phyloP scores from a whole-genome alignment of 92 coral and sea anemone species.

The Bergia puertoricense region DNA sequence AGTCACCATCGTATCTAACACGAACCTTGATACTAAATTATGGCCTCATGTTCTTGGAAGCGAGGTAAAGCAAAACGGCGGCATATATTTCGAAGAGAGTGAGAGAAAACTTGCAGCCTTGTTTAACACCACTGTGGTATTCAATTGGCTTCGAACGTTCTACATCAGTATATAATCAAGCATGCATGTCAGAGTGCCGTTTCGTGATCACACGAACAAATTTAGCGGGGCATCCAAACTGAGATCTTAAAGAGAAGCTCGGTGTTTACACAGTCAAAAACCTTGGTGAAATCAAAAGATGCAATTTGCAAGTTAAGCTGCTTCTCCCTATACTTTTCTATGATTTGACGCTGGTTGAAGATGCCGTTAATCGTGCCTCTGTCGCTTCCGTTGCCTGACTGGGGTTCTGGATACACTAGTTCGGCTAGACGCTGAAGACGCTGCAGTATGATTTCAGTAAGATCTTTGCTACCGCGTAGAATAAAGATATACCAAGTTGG shows the following conservation, averaged over 20 bases:
- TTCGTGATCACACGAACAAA: conserved; percentile 26
- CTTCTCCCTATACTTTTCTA: too few species aligned
- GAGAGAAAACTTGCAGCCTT: conserved; percentile 52
- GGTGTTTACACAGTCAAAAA: too few species aligned
- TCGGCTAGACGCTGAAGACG: too few species aligned
- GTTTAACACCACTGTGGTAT: conserved; percentile 51
- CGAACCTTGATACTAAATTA: conserved; percentile 35
- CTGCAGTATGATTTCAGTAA: too few species aligned
- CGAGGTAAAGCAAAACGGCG: conserved; percentile 40
- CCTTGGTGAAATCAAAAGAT: too few species aligned
- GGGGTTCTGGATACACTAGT: too few species aligned
- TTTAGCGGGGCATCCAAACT: conserved; percentile 41
- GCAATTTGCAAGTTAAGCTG: too few species aligned
- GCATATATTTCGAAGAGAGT: conserved; percentile 53
- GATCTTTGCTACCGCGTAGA: too few species aligned
- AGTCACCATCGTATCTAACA: conserved; percentile 55
- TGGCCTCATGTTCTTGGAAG: conserved; percentile 42
- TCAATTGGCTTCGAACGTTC: conserved; percentile 44
- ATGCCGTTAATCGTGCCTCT: too few species aligned
- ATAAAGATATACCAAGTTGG: too few species aligned
- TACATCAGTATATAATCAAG: conserved; percentile 29
- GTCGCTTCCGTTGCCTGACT: too few species aligned
- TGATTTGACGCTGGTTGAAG: too few species aligned
- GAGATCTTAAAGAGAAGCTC: conserved; percentile 43
- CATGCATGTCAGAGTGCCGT: conserved; percentile 24